phyloP scores from a whole-genome alignment of 1,140 invertebrate genomes.

The Bombus impatiens region DNA sequence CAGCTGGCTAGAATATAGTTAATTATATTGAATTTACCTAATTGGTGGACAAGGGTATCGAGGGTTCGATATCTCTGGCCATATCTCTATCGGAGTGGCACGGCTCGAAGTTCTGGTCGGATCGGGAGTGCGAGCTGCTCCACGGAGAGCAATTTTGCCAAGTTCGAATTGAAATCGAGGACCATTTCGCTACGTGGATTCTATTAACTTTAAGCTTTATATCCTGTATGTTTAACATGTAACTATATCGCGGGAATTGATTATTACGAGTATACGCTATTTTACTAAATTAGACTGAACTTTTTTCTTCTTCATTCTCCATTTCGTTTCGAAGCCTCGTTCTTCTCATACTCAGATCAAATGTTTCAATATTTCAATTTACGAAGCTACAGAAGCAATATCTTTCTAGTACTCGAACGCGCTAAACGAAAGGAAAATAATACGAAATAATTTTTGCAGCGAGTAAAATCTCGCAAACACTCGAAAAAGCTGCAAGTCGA shows the following conservation, averaged over 20 bases:
- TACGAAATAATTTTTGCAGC: background rate
- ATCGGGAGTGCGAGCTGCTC: background rate
- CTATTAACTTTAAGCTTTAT: background rate
- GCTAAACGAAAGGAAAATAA: background rate
- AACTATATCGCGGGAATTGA: background rate
- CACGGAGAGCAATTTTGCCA: conserved; percentile 33
- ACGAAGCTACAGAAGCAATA: background rate
- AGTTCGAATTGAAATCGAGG: conserved; percentile 67
- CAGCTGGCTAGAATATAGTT: conserved; percentile 67
- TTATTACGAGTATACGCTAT: background rate
- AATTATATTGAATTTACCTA: conserved; percentile 74
- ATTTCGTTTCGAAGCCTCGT: no score
- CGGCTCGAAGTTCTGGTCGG: background rate
- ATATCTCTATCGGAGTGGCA: conserved; percentile 61
- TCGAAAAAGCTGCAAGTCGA: conserved; percentile 10
- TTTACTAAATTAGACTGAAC: background rate
- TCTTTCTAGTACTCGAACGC: background rate
- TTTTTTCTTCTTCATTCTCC: no score
- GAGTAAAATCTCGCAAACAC: background rate
- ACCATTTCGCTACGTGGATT: conserved; percentile 9
- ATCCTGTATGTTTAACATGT: background rate
- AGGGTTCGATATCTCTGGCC: conserved; percentile 53
- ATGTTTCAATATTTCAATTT: background rate
- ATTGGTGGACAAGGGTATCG: conserved; percentile 68
- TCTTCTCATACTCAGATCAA: background rate